phyloP scores from a whole-genome alignment of 2,113 vertebrate species.

The Eurystomus gularis region DNA sequence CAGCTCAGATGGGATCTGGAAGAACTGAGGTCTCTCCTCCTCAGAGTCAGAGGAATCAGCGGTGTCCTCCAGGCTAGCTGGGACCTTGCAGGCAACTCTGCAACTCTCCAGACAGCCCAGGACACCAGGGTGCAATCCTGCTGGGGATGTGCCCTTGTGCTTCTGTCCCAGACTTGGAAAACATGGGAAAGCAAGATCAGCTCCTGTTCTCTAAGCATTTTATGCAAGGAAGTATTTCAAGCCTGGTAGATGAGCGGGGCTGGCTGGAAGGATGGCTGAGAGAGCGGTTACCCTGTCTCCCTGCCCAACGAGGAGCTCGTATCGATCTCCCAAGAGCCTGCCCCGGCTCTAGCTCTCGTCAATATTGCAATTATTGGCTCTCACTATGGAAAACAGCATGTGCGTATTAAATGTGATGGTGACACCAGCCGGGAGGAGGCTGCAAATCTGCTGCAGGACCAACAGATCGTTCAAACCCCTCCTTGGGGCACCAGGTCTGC shows the following conservation, averaged over 20 bases:
- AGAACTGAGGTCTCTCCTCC: not conserved
- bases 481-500: rapidly evolving
- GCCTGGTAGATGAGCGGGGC: not conserved
- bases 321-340: not conserved
- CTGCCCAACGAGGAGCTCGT: not conserved
- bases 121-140: not conserved
- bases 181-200: not conserved
- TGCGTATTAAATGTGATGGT: not conserved
- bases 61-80: not conserved
- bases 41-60: not conserved
- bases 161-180: too few species aligned
- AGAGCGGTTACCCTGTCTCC: not conserved
- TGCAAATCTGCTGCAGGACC: not conserved
- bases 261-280: not conserved
- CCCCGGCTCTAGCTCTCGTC: not conserved
- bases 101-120: not conserved
- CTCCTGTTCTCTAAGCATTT: not conserved
- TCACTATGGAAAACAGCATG: not conserved
- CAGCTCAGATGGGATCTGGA: not conserved
- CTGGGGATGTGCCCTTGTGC: too few species aligned
- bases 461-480: not conserved
- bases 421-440: not conserved
- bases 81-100: not conserved
- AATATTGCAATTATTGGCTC: constrained; percentile 9
- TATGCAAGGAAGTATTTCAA: not conserved